These are phyloP conservation scores for Hetaerina titia DNA, from an alignment of 2,888 invertebrate species.

Conservation along the genomic window DNA sequence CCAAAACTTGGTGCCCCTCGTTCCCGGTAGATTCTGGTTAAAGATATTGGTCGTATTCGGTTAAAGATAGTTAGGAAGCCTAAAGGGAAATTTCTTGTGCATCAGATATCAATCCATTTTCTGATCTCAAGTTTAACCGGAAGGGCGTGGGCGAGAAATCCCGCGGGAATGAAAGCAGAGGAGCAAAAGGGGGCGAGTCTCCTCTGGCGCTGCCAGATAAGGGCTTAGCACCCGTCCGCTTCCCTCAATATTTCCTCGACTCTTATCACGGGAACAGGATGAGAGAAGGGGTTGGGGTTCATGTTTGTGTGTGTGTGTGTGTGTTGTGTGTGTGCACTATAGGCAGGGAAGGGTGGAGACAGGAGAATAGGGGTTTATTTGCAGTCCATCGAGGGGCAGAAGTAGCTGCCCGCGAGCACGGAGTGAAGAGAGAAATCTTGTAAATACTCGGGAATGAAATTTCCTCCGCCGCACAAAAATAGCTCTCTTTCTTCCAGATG, in stretches of 20 bases:
- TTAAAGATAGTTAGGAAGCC: neutral
- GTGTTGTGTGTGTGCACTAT: too few relatives aligned
- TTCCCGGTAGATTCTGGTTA: too few relatives aligned
- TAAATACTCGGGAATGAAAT: neutral
- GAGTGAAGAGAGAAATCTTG: neutral
- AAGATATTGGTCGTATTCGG: too few relatives aligned
- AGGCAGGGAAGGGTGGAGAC: neutral
- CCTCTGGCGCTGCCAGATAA: neutral
- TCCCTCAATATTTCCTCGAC: neutral
- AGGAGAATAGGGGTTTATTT: neutral
- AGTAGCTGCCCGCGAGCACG: neutral
- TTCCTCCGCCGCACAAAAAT: neutral
- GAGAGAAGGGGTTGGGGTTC: neutral
- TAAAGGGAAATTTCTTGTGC: neutral
- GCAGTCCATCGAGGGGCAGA: neutral
- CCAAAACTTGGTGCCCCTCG: too few relatives aligned
- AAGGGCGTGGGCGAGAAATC: neutral
- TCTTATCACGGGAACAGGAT: neutral
- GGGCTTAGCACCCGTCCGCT: neutral
- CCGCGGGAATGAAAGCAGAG: neutral
- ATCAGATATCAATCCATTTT: neutral
- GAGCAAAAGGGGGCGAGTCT: neutral
- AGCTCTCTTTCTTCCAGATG: neutral
- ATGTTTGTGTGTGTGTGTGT: too few relatives aligned
- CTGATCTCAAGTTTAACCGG: neutral